Evolutionary conservation across 2,888 invertebrate genomes (phyloP), one percentile per base, ranked within the genome.

Genomic region (Linnaemya vulpina): DNA sequence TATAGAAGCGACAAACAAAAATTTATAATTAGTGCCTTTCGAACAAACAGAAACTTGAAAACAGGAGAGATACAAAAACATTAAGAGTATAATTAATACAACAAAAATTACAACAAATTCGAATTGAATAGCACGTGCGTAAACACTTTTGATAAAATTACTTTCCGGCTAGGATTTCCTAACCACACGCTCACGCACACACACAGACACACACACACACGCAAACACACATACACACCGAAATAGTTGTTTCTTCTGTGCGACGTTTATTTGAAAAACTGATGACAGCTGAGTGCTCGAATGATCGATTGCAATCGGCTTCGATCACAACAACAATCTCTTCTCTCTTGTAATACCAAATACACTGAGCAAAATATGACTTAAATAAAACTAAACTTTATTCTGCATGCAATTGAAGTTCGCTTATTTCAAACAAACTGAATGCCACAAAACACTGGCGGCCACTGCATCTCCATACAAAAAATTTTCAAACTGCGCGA

Each of bases 11-110:
- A 60, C 25, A 80, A 63, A 65, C n/a, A 63, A 70, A n/a, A 70
- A 76, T 75, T 74, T 71, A 73, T 73, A 81, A 81, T 84, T 84
- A 84, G 84, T 84, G 84, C 84, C 84, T 84, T 84, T 84, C 84
- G 84, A 84, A 84, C 58, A 80, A 76, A 73, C 43, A 74, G 40
- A 73, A 77, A 82, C 67, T 43, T 43, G 20, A 71, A 82, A 78
- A 79, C 68, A 74, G 74, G 68, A 83, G 67, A 70, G 55, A 65
- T 68, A 82, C 11, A 68, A 73, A 77, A 73, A 76, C 55, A 58
- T 51, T 53, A 46, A 49, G n/a, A 49, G 22, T 35, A 43, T 35
- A 70, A 51, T 63, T 55, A 67, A 65, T 46, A 35, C 49, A 53
- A 77, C 53, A 65, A 40, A 77, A 13, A 63, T 30, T 13, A 40